These are phyloP conservation scores for Troides aeacus DNA, from an alignment of 2,888 invertebrate genomes.

Conservation along the genomic window DNA sequence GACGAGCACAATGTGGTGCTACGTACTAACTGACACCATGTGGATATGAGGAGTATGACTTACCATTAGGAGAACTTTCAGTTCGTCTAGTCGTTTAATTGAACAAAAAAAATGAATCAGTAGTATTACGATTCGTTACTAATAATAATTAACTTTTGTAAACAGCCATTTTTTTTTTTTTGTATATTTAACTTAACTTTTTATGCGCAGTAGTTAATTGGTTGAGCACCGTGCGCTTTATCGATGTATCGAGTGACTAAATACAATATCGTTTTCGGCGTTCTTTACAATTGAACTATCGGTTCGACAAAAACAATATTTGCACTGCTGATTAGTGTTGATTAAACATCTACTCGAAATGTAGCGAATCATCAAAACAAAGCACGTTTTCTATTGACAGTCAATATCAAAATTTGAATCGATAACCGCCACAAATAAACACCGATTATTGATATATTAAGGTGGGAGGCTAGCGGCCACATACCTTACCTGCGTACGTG, in stretches of 20 bases:
- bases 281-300: slow-evolving; percentile 25
- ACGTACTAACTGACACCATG: no score
- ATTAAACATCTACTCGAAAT: slow-evolving; percentile 52
- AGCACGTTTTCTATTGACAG: slow-evolving; percentile 45
- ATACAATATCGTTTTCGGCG: slow-evolving; percentile 15
- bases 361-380: slow-evolving; percentile 64
- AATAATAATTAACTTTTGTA: neutral
- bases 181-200: slow-evolving; percentile 4
- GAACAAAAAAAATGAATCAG: neutral
- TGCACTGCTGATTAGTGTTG: slow-evolving; percentile 53
- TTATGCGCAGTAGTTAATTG: slow-evolving; percentile 33
- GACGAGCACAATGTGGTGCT: no score
- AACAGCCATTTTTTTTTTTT: neutral
- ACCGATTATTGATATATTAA: slow-evolving; percentile 21
- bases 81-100: no score
- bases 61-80: no score
- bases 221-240: slow-evolving; percentile 27
- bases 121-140: neutral
- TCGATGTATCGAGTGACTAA: slow-evolving; percentile 16
- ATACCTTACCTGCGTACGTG: slow-evolving; percentile 22
- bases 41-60: no score
- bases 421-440: slow-evolving; percentile 41
- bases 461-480: slow-evolving; percentile 13
- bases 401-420: slow-evolving; percentile 50
- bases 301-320: slow-evolving; percentile 48